Percentiles rank a stretch among this genome's conserved stretches.
These are phyloP conservation scores for Agrypnia vestita DNA, from an alignment of 1,140 invertebrate genomes.

Conservation along the genomic window DNA sequence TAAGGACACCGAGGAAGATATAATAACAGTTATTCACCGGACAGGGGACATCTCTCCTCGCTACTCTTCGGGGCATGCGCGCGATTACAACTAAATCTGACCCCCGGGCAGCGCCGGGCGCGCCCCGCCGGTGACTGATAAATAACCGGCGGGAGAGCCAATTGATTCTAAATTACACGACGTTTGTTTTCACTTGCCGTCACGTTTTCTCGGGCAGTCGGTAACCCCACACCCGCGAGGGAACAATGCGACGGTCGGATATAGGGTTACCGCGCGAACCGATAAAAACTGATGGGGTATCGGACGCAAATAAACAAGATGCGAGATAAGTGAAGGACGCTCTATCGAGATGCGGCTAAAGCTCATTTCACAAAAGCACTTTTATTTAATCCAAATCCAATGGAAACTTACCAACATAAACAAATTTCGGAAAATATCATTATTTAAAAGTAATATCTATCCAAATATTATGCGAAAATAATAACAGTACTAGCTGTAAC, in stretches of 20 bases:
- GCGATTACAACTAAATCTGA: background rate
- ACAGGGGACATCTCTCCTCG: too few relatives aligned
- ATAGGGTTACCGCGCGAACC: conserved; percentile 48
- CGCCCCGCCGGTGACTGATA: conserved; percentile 31
- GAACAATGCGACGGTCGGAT: conserved; percentile 27
- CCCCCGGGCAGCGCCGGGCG: conserved; percentile 8
- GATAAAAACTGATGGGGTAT: conserved; percentile 51
- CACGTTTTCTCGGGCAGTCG: conserved; percentile 44
- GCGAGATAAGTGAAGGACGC: background rate
- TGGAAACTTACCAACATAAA: too few relatives aligned
- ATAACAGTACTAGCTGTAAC: too few relatives aligned
- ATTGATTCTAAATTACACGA: conserved; percentile 46
- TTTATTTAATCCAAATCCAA: conserved; percentile 5
- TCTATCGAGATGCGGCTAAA: background rate
- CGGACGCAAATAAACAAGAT: background rate
- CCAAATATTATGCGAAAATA: too few relatives aligned
- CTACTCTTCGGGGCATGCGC: too few relatives aligned
- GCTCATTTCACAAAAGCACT: conserved; percentile 1
- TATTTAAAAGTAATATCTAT: too few relatives aligned
- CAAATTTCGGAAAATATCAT: too few relatives aligned
- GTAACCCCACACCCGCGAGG: conserved; percentile 47
- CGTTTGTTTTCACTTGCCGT: conserved; percentile 51
- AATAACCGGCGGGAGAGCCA: conserved; percentile 9
- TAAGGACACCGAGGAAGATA: too few relatives aligned
- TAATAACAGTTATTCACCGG: too few relatives aligned